Percentiles rank a stretch among this genome's conserved stretches.
These are phyloP conservation scores for Tringa solitaria DNA, from an alignment of 2,113 vertebrate genomes.

Conservation along the genomic window DNA sequence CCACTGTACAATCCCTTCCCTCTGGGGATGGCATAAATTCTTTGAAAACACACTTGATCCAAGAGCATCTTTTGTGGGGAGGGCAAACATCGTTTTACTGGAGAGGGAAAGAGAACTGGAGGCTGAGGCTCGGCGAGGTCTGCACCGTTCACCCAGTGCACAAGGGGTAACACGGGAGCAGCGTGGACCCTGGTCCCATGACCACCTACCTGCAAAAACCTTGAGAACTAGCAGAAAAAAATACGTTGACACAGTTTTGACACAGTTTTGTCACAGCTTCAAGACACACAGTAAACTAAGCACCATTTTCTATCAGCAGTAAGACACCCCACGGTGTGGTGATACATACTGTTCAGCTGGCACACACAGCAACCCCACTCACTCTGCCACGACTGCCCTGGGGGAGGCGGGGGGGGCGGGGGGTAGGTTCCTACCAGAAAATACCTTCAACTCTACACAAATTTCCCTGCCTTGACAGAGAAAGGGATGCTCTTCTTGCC, in stretches of 20 bases:
- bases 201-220: constrained; percentile 55
- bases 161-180: neutral
- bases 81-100: neutral
- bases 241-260: constrained; percentile 19
- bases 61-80: neutral
- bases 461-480: neutral
- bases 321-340: constrained; percentile 70
- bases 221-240: constrained; percentile 42
- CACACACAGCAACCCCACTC: constrained; percentile 63
- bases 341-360: constrained; percentile 57
- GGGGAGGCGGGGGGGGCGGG: neutral
- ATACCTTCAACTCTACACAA: neutral
- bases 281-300: constrained; percentile 56
- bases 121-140: neutral
- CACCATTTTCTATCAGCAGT: constrained; percentile 55
- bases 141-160: neutral
- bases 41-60: neutral
- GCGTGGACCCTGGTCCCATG: neutral
- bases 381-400: constrained; percentile 11
- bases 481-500: neutral
- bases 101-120: neutral
- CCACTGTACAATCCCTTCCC: neutral
- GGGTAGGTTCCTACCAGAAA: neutral
- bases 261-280: constrained; percentile 39
- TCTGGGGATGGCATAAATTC: neutral